These are phyloP conservation scores for Drosophila lutescens DNA, from an alignment of 2,888 invertebrate genomes.

Conservation along the genomic window DNA sequence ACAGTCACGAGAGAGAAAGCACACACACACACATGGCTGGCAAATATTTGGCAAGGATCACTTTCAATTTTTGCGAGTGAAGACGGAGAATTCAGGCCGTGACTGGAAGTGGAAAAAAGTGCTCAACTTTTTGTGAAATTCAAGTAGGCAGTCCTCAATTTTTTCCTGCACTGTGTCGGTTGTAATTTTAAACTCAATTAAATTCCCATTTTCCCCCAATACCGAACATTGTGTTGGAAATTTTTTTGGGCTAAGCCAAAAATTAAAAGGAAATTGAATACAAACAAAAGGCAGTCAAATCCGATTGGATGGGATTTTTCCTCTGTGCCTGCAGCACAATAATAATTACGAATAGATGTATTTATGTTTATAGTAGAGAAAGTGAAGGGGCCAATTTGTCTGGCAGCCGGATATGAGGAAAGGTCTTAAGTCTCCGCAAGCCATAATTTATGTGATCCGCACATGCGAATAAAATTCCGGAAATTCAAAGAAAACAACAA, in stretches of 20 bases:
- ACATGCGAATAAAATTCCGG: conserved; percentile 59
- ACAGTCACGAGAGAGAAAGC: conserved; percentile 9
- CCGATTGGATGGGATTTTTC: conserved; percentile 34
- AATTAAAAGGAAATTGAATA: conserved; percentile 52
- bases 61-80: conserved; percentile 58
- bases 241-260: conserved; percentile 37
- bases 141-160: conserved; percentile 16
- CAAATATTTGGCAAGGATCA: conserved; percentile 73
- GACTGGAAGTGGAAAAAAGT: conserved; percentile 29
- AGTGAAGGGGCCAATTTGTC: conserved; percentile 43
- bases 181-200: conserved; percentile 65
- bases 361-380: conserved; percentile 4
- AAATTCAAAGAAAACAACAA: conserved; percentile 73
- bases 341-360: conserved; percentile 31
- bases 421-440: conserved; percentile 27
- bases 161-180: conserved; percentile 5
- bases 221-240: conserved; percentile 25
- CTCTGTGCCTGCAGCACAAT: conserved; percentile 19
- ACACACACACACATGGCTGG: conserved; percentile 27
- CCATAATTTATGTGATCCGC: conserved; percentile 46
- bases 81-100: conserved; percentile 32
- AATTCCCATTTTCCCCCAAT: conserved; percentile 27
- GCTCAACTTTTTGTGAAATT: conserved; percentile 47
- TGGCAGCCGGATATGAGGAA: conserved; percentile 33
- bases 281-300: conserved; percentile 42